Evolutionary conservation across 92 coral and sea anemone species (phyloP), one percentile per base, ranked within the genome.

Genomic region (Porites cylindrica): DNA sequence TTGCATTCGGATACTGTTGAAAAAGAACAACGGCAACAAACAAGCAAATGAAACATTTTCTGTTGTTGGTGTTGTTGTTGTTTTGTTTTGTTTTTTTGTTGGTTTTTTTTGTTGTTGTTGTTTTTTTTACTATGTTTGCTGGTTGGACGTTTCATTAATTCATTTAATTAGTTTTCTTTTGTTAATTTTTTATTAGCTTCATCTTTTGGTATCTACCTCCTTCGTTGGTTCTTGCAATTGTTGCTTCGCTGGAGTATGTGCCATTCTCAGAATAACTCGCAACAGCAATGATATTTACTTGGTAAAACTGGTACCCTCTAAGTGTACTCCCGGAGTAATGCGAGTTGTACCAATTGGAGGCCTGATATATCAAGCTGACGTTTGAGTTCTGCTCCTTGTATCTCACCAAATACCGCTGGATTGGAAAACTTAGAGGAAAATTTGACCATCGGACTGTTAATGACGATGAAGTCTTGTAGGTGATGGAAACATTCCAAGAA

Each of bases 351-450:
- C n/a, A 76, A 76, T 12, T 76, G 16, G 20, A 17, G 21, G 47
- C 47, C 21, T 58, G 51, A 24, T 51, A 76, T 16, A 76, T 20
- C 21, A 76, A 7, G 51, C 66, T 76, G 67, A 56, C 10, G 67
- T 76, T 76, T 54, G 80, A 76, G 19, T 26, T 58, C 12, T 21
- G 80, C 29, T 76, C 80, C 16, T 38, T 58, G 51, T 76, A 76
- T 62, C 14, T 56, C 51, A 76, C 80, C n/a, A 76, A 76, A 50
- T 54, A 59, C 58, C 51, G 66, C 51, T 54, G 80, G 7, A 76
- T 24, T 7, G 66, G 20, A 11, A 54, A 19, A 26, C 66, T 58
- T 1, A 76, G n/a, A 54, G 80, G 66, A 26, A 76, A 76, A 11
- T 54, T 58, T 2, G 80, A 54, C 80, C 80, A 76, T 29, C 53